Percentiles rank a stretch among this genome's conserved stretches.
Evolutionary conservation across 2,113 vertebrate species (phyloP).

Genomic region (Felis chaus): DNA sequence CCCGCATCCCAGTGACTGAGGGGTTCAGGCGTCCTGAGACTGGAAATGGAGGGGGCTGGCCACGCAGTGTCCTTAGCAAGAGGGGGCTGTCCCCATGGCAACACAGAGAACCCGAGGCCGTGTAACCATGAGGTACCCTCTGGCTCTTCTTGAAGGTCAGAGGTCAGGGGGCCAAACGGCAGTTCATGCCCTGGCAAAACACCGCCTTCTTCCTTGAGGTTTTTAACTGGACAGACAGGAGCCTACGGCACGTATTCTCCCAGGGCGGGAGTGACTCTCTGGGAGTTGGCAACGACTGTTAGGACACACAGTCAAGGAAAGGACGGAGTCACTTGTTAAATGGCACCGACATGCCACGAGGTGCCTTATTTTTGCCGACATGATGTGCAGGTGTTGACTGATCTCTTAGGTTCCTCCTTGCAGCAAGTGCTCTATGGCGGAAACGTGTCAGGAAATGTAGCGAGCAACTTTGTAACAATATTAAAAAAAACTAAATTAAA

Average conservation of each 20-base stretch:
- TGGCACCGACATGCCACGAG: neutral
- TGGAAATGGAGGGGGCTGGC: neutral
- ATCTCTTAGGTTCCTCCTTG: neutral
- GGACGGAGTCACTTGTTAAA: neutral
- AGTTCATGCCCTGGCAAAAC: conserved; percentile 22
- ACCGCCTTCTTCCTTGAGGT: neutral
- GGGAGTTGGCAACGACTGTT: neutral
- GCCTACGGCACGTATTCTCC: neutral
- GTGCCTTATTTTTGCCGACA: neutral
- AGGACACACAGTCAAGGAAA: neutral
- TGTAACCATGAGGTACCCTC: neutral
- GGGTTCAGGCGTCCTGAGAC: neutral
- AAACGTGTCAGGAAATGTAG: neutral
- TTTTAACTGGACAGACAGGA: conserved; percentile 12
- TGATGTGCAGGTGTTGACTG: neutral
- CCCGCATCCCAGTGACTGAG: accelerated
- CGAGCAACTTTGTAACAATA: neutral
- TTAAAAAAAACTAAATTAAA: neutral
- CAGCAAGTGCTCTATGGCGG: neutral
- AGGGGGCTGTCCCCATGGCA: neutral
- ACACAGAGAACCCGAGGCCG: neutral
- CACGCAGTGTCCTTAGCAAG: accelerated
- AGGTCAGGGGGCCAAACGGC: conserved; percentile 18
- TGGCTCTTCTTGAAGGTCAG: conserved; percentile 16
- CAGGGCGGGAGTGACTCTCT: neutral